Evolutionary conservation across 2,797 vertebrate species (phyloP).

Genomic region (Pangasius macronema): DNA sequence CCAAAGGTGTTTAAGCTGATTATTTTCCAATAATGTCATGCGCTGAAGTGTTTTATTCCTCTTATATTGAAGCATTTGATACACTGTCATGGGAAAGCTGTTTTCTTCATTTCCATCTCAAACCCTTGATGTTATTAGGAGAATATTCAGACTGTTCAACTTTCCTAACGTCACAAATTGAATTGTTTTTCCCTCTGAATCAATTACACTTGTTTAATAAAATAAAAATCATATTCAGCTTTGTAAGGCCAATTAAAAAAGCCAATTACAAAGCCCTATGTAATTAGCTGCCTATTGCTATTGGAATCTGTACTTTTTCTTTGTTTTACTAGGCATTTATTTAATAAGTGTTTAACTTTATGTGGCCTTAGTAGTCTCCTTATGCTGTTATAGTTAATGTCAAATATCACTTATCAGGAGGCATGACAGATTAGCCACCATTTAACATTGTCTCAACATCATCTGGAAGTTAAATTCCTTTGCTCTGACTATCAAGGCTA

Average conservation of each 20-base stretch:
- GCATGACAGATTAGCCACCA: constrained; percentile 28
- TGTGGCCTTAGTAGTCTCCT: neutral
- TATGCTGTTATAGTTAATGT: neutral
- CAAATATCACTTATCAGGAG: neutral
- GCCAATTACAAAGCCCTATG: neutral
- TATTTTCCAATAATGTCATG: neutral
- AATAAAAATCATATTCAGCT: neutral
- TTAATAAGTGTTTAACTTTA: constrained; percentile 3
- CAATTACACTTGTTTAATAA: neutral
- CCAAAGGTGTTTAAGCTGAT: neutral
- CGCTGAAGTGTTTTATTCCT: neutral
- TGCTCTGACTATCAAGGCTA: constrained; percentile 53
- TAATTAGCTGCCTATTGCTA: neutral
- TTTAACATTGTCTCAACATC: constrained; percentile 42
- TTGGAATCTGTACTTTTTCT: neutral
- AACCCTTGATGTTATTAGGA: neutral
- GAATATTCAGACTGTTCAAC: neutral
- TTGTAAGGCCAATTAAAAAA: neutral
- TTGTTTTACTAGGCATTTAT: neutral
- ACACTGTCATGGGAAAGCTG: neutral
- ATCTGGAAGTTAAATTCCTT: constrained; percentile 47
- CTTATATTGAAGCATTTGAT: neutral
- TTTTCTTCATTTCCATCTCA: neutral
- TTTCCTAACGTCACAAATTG: neutral
- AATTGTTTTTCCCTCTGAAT: neutral